These are phyloP conservation scores for Isichthys henryi DNA, from an alignment of 2,113 vertebrate genomes.

Conservation along the genomic window DNA sequence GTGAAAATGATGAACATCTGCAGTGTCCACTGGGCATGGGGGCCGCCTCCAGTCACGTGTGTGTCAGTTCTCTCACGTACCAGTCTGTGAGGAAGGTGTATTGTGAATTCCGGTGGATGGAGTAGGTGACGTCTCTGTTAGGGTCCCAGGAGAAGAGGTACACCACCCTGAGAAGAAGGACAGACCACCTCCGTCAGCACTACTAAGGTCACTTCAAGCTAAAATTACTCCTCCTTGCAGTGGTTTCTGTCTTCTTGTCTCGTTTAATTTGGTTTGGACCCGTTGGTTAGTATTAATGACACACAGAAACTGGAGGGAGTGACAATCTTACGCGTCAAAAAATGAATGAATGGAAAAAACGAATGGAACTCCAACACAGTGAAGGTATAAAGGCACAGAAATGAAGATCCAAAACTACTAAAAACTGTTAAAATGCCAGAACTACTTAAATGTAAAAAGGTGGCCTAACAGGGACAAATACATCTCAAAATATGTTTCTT, in stretches of 20 bases:
- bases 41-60: background rate
- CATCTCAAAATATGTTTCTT: background rate
- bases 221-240: background rate
- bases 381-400: background rate
- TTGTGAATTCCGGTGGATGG: slow-evolving; percentile 61
- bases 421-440: background rate
- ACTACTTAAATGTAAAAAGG: background rate
- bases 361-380: background rate
- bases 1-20: background rate
- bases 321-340: background rate
- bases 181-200: background rate
- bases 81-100: slow-evolving; percentile 71
- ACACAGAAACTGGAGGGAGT: background rate
- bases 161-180: slow-evolving; percentile 55
- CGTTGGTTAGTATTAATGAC: background rate
- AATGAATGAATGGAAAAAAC: background rate
- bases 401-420: background rate
- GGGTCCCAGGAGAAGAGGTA: slow-evolving; percentile 78
- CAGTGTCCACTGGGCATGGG: background rate
- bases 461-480: background rate
- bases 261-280: background rate
- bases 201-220: background rate
- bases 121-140: slow-evolving; percentile 64
- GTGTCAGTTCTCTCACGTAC: slow-evolving; percentile 63
- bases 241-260: background rate